Evolutionary conservation across 1,140 invertebrate species (phyloP), one percentile per base, ranked within the genome.

Genomic region (Drosophila setifemur): DNA sequence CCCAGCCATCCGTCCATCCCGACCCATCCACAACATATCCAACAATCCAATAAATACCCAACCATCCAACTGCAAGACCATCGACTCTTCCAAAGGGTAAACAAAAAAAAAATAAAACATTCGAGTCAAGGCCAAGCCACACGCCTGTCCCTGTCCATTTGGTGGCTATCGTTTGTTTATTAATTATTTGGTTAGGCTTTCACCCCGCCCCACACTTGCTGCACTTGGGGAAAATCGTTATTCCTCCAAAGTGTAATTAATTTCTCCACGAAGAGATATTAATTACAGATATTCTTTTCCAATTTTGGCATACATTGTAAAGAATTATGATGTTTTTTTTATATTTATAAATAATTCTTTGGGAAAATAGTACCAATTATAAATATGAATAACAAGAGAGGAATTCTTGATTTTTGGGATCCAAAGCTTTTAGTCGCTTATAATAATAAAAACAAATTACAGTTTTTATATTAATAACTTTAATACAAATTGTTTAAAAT

Each of bases 111-210:
- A n/a, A 76, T 52, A 54, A 61, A 81, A 57, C 50, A 73, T 58
- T 67, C 52, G 16, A 71, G 66, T 72, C 79, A 85, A 86, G 79
- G 81, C 49, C 81, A 75, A 58, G 47, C 45, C 29, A 37, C 9
- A 25, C n/a, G 4, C 44, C 19, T 50, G 29, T 60, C 37, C 49
- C 21, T 64, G 49, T 70, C 49, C 61, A 53, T 58, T 43, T 50
- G 40, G 14, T 49, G n/a, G n/a, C n/a, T n/a, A 44, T 37, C 48
- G 26, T 71, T 77, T 83, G 66, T 74, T 78, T 74, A 85, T 86
- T 78, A 79, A 85, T 85, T 85, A 85, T 79, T 82, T 79, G 74
- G 64, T 64, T 86, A 71, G 52, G 25, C 57, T 63, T 79, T 58
- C 26, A 43, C 16, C 39, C 31, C 42, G 40, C 31, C 42, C 21